Percentiles rank a stretch among this genome's conserved stretches.
Evolutionary conservation across 2,888 invertebrate genomes (phyloP).

Genomic region (Campoplex capitator): DNA sequence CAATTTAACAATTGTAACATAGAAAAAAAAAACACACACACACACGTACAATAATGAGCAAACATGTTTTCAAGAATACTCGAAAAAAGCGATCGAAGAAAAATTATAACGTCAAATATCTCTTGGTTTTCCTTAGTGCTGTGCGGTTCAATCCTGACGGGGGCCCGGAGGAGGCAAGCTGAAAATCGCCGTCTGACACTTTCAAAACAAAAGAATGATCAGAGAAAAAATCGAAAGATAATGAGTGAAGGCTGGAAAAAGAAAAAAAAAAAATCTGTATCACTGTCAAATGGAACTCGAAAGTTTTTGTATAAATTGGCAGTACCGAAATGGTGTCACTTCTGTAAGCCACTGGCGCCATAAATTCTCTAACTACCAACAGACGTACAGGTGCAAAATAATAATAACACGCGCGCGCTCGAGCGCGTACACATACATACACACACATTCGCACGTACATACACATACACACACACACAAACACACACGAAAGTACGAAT

Average conservation of each 20-base stretch:
- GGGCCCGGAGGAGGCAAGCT: constrained; percentile 60
- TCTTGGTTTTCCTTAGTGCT: constrained; percentile 58
- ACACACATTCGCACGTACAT: not conserved
- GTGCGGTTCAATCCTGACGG: constrained; percentile 60
- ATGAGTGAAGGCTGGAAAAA: constrained; percentile 21
- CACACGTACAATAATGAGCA: not conserved
- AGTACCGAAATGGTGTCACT: constrained; percentile 53
- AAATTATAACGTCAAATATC: constrained; percentile 48
- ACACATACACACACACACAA: not conserved
- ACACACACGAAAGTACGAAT: not conserved
- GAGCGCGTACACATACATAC: not conserved
- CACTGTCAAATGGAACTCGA: constrained; percentile 56
- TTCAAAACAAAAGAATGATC: constrained; percentile 39
- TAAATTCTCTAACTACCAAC: constrained; percentile 23
- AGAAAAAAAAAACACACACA: not conserved
- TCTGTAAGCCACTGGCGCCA: constrained; percentile 47
- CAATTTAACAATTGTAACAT: not conserved
- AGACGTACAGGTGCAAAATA: not conserved
- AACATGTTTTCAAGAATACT: not conserved
- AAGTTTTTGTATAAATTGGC: constrained; percentile 60
- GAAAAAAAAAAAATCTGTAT: constrained; percentile 44
- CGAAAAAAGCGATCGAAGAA: not conserved
- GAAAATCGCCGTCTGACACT: constrained; percentile 60
- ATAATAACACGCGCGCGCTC: not conserved
- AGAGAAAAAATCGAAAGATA: not conserved